Conservation (phyloP, 2,113 vertebrate genomes). For the Ammodytes marinus region DNA sequence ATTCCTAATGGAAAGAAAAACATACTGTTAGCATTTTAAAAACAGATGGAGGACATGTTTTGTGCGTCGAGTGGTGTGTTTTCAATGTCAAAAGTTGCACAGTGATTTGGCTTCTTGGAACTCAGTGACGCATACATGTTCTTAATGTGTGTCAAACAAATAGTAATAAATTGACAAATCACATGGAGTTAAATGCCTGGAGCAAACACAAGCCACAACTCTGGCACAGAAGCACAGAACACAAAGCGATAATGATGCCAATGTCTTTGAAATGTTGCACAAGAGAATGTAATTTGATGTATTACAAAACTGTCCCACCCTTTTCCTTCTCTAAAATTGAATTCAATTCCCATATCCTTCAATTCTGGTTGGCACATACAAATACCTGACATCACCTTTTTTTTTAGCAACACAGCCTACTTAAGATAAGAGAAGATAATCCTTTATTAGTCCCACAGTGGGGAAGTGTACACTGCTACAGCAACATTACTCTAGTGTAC, state of each 20-base stretch:
- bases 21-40: not conserved
- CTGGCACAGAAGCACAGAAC: not conserved
- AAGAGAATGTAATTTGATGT: not conserved
- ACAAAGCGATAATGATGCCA: not conserved
- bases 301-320: not conserved
- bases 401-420: no score
- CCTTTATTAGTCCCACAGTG: no score
- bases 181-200: not conserved
- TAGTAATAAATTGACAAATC: not conserved
- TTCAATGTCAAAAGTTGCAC: not conserved
- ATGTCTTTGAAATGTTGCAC: not conserved
- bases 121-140: not conserved
- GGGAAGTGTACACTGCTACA: no score
- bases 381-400: not conserved
- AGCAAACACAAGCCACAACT: not conserved
- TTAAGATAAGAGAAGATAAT: no score
- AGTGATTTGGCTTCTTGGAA: not conserved
- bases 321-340: not conserved
- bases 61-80: not conserved
- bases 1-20: not conserved
- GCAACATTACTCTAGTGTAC: no score
- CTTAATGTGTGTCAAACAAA: not conserved
- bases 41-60: not conserved
- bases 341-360: not conserved
- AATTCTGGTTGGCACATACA: not conserved